Conservation (phyloP, 2,797 vertebrate genomes). For the Cygnus olor region DNA sequence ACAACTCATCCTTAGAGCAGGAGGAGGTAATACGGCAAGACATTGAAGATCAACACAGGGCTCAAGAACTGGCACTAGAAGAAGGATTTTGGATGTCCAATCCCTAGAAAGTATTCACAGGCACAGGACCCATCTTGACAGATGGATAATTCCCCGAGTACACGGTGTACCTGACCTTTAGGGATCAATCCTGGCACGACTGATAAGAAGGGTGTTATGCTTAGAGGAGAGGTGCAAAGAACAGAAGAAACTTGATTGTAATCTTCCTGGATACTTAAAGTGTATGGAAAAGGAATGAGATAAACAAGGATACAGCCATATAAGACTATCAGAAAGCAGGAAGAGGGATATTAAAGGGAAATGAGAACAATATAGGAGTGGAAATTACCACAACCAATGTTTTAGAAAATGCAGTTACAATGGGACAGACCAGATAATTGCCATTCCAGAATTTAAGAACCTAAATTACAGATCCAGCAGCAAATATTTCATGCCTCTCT, state of each 20-base stretch:
- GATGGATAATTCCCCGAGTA: background rate
- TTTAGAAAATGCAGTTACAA: slow-evolving; percentile 1
- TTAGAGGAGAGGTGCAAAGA: slow-evolving; percentile 16
- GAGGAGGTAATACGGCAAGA: background rate
- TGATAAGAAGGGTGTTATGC: background rate
- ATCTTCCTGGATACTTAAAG: background rate
- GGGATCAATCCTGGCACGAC: slow-evolving; percentile 3
- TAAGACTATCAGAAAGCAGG: background rate
- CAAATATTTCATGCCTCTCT: background rate
- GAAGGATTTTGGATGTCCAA: background rate
- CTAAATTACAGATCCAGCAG: background rate
- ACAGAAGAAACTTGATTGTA: background rate
- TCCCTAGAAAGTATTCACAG: background rate
- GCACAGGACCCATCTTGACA: background rate
- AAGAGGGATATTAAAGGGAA: background rate
- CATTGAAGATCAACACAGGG: background rate
- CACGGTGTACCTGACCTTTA: background rate
- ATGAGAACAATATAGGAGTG: background rate
- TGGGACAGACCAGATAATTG: background rate
- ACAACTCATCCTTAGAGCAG: background rate
- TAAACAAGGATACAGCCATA: background rate
- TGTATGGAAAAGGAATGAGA: background rate
- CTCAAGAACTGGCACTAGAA: background rate
- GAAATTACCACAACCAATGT: background rate
- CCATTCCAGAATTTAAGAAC: background rate